Conservation (phyloP, 2,888 invertebrate genomes). For the Unio delphinus region DNA sequence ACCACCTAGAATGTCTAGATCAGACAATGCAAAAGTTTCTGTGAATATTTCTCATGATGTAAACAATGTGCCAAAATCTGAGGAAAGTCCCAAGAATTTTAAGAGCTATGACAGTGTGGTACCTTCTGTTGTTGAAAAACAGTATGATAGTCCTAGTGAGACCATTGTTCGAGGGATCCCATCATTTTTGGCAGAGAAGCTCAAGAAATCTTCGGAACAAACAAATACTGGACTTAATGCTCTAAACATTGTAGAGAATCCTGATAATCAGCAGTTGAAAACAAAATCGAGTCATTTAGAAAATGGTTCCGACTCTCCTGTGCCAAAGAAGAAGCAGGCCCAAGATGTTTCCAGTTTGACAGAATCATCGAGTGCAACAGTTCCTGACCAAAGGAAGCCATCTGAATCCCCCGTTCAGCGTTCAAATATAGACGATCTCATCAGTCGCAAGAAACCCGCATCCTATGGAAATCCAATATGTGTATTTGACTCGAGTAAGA, state of each 20-base stretch:
- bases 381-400: background rate
- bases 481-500: conserved; percentile 47
- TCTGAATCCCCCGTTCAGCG: conserved; percentile 31
- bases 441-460: conserved; percentile 25
- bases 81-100: background rate
- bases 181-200: conserved; percentile 43
- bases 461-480: conserved; percentile 22
- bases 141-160: conserved; percentile 12
- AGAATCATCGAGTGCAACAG: conserved; percentile 1
- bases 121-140: background rate
- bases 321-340: conserved; percentile 34
- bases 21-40: too few species aligned
- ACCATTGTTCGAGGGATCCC: conserved; percentile 45
- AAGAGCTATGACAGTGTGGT: background rate
- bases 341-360: conserved; percentile 18
- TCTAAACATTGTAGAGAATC: conserved; percentile 10
- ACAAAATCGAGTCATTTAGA: conserved; percentile 22
- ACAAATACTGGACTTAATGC: conserved; percentile 12
- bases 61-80: conserved; percentile 3
- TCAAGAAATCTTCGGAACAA: conserved; percentile 34
- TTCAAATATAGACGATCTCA: conserved; percentile 54
- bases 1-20: too few species aligned
- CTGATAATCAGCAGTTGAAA: conserved; percentile 23
- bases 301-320: conserved; percentile 35
- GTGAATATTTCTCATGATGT: background rate